Evolutionary conservation across 2,113 vertebrate species (phyloP), one percentile per base, ranked within the genome.

Genomic region (Cephalopholis sonnerati): DNA sequence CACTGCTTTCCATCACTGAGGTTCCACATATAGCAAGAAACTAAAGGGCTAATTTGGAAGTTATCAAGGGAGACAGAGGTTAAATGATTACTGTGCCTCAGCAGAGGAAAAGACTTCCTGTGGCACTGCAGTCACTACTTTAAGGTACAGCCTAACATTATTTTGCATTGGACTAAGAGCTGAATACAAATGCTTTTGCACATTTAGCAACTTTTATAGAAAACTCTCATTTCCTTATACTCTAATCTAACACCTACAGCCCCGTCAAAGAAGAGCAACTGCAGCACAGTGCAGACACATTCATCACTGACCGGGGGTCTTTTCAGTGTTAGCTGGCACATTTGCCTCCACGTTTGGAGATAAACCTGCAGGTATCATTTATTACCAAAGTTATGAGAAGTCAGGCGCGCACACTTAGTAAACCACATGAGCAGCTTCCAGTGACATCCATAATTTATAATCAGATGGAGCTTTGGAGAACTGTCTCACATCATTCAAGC

Each of bases 351-450:
- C 54, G 44, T 83, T 83, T 58, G 13, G 29, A 87, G 85, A 85
- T 83, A 81, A 82, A 84, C 29, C 65, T 82, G 85, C 70, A 70
- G 68, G 62, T 29, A 53, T 53, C 39, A 70, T 87, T 84, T 54
- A 71, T 86, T 79, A 73, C 46, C 24, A 32, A 48, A 78, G 79
- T 74, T 61, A 13, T 27, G 29, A 44, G 63, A 58, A 64, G 82
- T 73, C 78, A 64, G 71, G 71, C 5, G 32, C 8, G 20, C 4
- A 22, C 6, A 22, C 7, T 39, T 2, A 13, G 16, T 29, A 59
- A 64, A 50, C 24, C 10, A 3, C 58, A 74, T 77, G 51, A 77
- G 74, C 58, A 69, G 66, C 74, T 72, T 77, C 59, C 68, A 74
- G 17, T 11, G 24, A 53, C 46, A 55, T 39, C 29, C 4, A 73